phyloP scores from a whole-genome alignment of 1,140 invertebrate species.

The Melanaphis sacchari region DNA sequence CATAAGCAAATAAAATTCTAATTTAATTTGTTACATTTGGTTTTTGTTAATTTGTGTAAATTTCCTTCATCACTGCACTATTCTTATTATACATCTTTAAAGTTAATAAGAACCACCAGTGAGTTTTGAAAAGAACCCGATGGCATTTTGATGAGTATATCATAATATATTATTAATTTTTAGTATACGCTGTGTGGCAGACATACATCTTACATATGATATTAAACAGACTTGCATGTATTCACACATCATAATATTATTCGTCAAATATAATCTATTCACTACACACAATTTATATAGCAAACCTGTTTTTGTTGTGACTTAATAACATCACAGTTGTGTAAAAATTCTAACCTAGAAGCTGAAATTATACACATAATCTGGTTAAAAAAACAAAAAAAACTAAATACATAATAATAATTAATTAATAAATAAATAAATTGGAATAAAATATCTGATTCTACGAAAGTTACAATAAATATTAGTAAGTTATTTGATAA shows the following conservation, averaged over 20 bases:
- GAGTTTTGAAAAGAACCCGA: not conserved
- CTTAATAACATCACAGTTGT: not conserved
- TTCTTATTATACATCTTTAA: not conserved
- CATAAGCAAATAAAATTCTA: constrained; percentile 34
- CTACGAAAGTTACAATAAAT: not conserved
- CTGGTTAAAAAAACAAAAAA: not conserved
- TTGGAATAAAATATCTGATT: not conserved
- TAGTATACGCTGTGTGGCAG: not conserved
- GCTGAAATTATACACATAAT: not conserved
- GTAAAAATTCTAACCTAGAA: not conserved
- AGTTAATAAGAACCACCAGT: not conserved
- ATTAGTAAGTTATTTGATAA: not conserved
- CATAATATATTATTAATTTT: not conserved
- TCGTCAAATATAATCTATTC: not conserved
- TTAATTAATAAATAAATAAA: not conserved
- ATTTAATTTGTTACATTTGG: constrained; percentile 35
- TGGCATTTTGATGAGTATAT: not conserved
- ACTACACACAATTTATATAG: not conserved
- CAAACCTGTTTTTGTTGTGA: not conserved
- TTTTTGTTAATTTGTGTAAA: constrained; percentile 20
- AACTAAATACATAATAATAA: not conserved
- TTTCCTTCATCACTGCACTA: not conserved
- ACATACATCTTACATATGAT: not conserved
- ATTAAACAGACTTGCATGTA: not conserved
- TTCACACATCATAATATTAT: not conserved